Base-by-base conservation (phyloP, 2,113 vertebrate genomes). In the Actenoides lindsayi region DNA sequence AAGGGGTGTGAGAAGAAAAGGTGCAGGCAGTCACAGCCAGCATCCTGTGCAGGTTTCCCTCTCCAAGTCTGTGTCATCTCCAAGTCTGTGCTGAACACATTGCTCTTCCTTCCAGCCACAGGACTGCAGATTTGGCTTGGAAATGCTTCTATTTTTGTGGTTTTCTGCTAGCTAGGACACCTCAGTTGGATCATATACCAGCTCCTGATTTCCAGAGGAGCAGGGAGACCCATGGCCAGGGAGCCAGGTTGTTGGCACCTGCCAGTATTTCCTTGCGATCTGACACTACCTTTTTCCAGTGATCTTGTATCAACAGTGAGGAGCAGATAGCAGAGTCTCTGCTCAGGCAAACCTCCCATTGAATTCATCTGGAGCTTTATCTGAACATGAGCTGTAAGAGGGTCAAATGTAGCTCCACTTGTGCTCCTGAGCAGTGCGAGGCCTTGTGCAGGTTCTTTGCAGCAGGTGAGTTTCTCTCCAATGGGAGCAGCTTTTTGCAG, bases 151-250 rank as follows among this genome's bases (percentile, higher is more conserved):
- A 27, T 76, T 75, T 39, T 4, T 7, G 3, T 37, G 28, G 5
- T 30, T 70, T 76, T 73, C 23, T 51, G 37, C 13, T 50, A 39
- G 27, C 23, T 76, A 24, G n/a, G 33, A 35, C 1, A 2, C 15
- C 48, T 76, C 5, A 1, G 19, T 73, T 33, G 30, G 23, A 13
- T 62, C 51, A 44, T 42, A 75, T 10, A 10, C 17, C 62, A 89
- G 23, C 9, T 51, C 31, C 31, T 23, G 56, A 12, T 56, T 85
- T 71, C 35, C 35, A 57, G 53, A 82, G 62, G 25, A 54, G 11
- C 1, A 1, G 23, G 20, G 19, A n/a, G 23, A 51, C 15, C 17
- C 0, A 0, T 42, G 73, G 12, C 12, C 0, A 0, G 51, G 65
- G 4, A 41, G 6, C 12, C 23, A 4, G 54, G 28, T 15, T 20